Evolutionary conservation across 2,888 invertebrate species (phyloP).

Genomic region (Ramazzottius varieornatus): DNA sequence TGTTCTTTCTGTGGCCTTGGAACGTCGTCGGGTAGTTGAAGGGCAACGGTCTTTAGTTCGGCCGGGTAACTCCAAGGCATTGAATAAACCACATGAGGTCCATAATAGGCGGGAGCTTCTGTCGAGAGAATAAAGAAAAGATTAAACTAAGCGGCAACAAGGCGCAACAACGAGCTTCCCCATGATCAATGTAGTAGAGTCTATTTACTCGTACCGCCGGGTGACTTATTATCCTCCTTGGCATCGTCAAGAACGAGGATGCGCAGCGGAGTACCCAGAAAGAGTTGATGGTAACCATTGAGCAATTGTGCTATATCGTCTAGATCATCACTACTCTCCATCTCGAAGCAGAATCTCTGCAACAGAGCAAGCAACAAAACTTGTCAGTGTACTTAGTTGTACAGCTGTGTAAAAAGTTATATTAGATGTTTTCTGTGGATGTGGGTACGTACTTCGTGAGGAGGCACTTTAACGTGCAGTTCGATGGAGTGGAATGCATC

Average conservation of each 20-base stretch:
- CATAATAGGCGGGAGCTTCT: background rate
- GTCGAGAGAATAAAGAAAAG: background rate
- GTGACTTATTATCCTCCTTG: conserved; percentile 2
- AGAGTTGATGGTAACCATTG: background rate
- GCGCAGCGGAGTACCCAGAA: background rate
- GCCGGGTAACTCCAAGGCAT: conserved; percentile 2
- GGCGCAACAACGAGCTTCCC: background rate
- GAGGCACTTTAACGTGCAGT: background rate
- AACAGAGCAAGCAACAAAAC: background rate
- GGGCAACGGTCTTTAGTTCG: background rate
- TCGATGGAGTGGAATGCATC: conserved; percentile 4
- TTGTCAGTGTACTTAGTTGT: too few relatives aligned
- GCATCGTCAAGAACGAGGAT: background rate
- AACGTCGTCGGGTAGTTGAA: background rate
- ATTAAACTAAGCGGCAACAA: background rate
- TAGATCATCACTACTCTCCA: background rate
- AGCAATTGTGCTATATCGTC: background rate
- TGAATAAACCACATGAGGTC: background rate
- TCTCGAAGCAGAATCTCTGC: background rate
- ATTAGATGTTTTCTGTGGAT: too few relatives aligned
- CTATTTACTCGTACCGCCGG: conserved; percentile 2
- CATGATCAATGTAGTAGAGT: too few relatives aligned
- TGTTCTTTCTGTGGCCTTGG: background rate
- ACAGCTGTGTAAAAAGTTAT: too few relatives aligned
- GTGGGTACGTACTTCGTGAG: background rate